A percentile compares a stretch with the other conserved stretches of the same genome.
phyloP scores from a whole-genome alignment of 2,113 vertebrate species.

The Acinonyx jubatus region DNA sequence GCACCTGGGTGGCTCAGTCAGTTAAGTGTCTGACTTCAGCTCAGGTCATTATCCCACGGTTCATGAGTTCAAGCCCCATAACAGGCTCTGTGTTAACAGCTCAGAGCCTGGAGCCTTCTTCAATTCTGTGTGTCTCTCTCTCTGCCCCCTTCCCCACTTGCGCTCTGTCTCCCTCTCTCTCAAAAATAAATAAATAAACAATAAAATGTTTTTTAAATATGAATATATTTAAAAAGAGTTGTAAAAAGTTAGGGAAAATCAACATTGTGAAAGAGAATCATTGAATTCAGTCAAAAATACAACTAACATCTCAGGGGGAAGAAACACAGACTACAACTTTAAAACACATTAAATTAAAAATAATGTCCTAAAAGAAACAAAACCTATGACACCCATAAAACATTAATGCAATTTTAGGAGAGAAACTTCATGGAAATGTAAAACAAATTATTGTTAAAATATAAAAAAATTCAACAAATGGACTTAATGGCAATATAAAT shows the following conservation, averaged over 20 bases:
- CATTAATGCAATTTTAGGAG: not conserved
- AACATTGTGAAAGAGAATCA: not conserved
- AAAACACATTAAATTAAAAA: not conserved
- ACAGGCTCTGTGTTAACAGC: no score
- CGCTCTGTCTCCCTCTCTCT: no score
- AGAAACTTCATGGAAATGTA: not conserved
- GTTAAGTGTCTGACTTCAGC: no score
- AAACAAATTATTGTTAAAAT: not conserved
- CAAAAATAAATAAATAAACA: no score
- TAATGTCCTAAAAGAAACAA: not conserved
- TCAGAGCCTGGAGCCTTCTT: no score
- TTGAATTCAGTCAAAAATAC: not conserved
- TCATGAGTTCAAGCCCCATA: no score
- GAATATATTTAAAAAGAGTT: not conserved
- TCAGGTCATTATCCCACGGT: no score
- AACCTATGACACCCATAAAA: not conserved
- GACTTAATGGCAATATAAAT: not conserved
- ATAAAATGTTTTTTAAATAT: not conserved
- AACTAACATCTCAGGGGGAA: not conserved
- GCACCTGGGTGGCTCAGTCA: no score
- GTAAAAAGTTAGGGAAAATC: not conserved
- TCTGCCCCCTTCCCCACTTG: no score
- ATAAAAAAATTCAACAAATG: constrained; percentile 5
- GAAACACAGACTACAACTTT: not conserved
- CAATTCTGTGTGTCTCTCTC: no score